These are phyloP conservation scores for Pteronotus mesoamericanus DNA, from an alignment of 2,797 vertebrate species.

Conservation along the genomic window DNA sequence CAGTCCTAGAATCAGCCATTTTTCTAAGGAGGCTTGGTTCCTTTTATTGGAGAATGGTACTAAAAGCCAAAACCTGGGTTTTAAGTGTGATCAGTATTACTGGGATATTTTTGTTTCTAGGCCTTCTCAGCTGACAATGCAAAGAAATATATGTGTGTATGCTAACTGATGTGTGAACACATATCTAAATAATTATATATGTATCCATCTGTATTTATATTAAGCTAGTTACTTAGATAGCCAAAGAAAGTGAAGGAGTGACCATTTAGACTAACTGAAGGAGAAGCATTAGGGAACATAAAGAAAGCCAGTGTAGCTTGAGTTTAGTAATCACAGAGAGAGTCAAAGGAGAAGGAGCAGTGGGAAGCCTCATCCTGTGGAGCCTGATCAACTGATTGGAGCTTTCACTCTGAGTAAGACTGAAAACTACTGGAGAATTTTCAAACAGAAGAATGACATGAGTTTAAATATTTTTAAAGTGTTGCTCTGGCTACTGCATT, in stretches of 20 bases:
- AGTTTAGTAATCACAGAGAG: neutral
- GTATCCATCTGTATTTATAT: neutral
- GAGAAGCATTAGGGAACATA: neutral
- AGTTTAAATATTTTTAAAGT: conserved; percentile 8
- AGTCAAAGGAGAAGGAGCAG: neutral
- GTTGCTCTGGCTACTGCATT: neutral
- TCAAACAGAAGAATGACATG: neutral
- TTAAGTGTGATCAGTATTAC: neutral
- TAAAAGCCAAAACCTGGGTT: neutral
- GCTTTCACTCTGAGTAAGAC: neutral
- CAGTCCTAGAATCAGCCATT: neutral
- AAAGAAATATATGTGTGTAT: neutral
- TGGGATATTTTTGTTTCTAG: neutral
- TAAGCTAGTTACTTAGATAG: neutral
- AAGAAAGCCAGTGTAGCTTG: neutral
- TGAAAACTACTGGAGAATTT: neutral
- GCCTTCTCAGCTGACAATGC: neutral
- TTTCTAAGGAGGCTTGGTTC: neutral
- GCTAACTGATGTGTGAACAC: neutral
- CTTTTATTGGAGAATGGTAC: neutral
- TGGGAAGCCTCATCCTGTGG: neutral
- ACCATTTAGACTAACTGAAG: neutral
- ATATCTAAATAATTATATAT: neutral
- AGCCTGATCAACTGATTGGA: neutral
- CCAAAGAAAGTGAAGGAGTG: neutral